Evolutionary conservation across 1,140 invertebrate genomes (phyloP).

Genomic region (Stratiolaelaps scimitus): DNA sequence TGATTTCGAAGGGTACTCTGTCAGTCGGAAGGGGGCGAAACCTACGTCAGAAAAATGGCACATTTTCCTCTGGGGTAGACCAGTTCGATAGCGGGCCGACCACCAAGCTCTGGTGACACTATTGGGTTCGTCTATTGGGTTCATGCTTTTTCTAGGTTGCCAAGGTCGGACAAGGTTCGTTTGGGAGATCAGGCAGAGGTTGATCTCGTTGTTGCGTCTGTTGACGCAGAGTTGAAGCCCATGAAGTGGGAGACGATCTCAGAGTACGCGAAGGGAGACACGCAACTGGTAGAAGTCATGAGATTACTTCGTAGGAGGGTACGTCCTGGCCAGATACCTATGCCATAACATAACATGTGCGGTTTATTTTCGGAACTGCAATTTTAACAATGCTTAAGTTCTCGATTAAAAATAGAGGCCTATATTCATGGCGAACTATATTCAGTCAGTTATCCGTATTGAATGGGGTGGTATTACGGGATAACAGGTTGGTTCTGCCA

Average conservation of each 20-base stretch:
- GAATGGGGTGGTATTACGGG: no score
- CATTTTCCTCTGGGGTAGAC: background rate
- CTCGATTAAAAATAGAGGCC: no score
- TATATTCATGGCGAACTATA: background rate
- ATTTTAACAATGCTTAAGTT: no score
- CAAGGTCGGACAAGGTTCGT: background rate
- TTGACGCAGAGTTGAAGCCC: background rate
- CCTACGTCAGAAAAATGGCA: background rate
- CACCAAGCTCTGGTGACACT: constrained; percentile 6
- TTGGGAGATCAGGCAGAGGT: background rate
- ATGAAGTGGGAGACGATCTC: background rate
- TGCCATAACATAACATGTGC: no score
- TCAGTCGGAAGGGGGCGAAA: background rate
- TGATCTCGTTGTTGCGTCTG: background rate
- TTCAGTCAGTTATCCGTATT: background rate
- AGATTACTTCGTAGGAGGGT: background rate
- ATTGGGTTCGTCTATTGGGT: background rate
- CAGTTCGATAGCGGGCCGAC: background rate
- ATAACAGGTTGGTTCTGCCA: background rate
- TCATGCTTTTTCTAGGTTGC: background rate
- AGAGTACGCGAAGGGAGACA: background rate
- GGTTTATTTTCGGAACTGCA: no score
- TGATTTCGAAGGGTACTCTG: background rate
- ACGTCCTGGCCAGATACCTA: background rate
- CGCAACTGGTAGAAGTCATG: no score